phyloP scores from a whole-genome alignment of 2,113 vertebrate species.

The Poecilia latipinna region DNA sequence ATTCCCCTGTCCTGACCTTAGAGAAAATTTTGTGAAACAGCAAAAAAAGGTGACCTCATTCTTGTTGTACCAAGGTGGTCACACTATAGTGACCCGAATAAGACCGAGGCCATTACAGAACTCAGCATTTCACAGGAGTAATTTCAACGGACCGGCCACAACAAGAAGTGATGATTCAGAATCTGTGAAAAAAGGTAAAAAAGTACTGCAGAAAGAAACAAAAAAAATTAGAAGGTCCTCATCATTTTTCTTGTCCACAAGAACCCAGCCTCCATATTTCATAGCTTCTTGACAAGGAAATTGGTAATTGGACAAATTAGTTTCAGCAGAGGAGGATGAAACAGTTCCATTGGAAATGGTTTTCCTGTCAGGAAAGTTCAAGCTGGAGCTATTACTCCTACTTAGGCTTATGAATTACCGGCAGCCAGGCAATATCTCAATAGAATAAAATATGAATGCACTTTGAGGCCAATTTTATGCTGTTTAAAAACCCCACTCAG shows the following conservation, averaged over 20 bases:
- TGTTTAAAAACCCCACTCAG: slow-evolving; percentile 66
- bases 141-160: slow-evolving; percentile 57
- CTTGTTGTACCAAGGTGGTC: slow-evolving; percentile 67
- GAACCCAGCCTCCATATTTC: slow-evolving; percentile 59
- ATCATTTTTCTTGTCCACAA: slow-evolving; percentile 40
- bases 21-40: slow-evolving; percentile 77
- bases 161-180: slow-evolving; percentile 56
- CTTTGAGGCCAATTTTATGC: slow-evolving; percentile 65
- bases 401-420: slow-evolving; percentile 78
- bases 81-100: slow-evolving; percentile 68
- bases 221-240: slow-evolving; percentile 10
- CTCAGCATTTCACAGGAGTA: slow-evolving; percentile 79
- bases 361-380: slow-evolving; percentile 69
- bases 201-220: background rate
- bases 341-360: slow-evolving; percentile 56
- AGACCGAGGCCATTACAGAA: slow-evolving; percentile 65
- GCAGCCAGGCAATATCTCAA: slow-evolving; percentile 72
- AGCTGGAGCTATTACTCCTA: slow-evolving; percentile 69
- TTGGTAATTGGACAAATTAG: slow-evolving; percentile 56
- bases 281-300: slow-evolving; percentile 54
- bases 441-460: slow-evolving; percentile 80
- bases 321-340: slow-evolving; percentile 51
- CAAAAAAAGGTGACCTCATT: slow-evolving; percentile 82
- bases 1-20: slow-evolving; percentile 36
- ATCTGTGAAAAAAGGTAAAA: slow-evolving; percentile 46